Percentiles rank a stretch among this genome's conserved stretches.
Conservation (phyloP, 2,113 vertebrate species). For the Puma concolor region DNA sequence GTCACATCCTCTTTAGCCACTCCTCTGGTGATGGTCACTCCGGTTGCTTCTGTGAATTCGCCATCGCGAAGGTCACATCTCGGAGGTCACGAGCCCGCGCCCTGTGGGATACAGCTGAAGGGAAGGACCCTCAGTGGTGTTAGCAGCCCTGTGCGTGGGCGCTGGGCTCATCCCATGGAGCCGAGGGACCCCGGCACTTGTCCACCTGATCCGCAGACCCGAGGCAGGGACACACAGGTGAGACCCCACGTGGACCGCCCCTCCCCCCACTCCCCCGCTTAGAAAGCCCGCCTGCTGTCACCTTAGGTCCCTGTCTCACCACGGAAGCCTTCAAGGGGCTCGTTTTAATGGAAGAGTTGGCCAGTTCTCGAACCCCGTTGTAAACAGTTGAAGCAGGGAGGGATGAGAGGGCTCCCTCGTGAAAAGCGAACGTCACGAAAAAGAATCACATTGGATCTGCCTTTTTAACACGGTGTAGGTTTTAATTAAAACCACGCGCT, state of each 20-base stretch:
- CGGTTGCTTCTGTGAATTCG: background rate
- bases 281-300: rapidly evolving
- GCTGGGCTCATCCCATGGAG: too few relatives aligned
- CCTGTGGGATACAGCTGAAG: background rate
- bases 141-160: rapidly evolving
- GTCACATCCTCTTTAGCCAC: background rate
- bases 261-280: background rate
- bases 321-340: background rate
- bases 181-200: background rate
- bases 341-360: rapidly evolving
- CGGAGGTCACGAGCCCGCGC: background rate
- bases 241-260: rapidly evolving
- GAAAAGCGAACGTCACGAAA: background rate
- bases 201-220: background rate
- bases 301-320: background rate
- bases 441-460: background rate
- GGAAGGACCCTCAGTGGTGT: background rate
- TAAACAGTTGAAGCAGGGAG: too few relatives aligned
- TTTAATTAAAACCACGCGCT: background rate
- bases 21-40: background rate
- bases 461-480: background rate
- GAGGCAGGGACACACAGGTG: rapidly evolving
- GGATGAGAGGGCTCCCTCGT: background rate
- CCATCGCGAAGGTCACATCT: background rate
- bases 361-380: background rate